Conservation (phyloP, 37 sponge, comb jelly and placozoan genomes). For the Crambe crambe region DNA sequence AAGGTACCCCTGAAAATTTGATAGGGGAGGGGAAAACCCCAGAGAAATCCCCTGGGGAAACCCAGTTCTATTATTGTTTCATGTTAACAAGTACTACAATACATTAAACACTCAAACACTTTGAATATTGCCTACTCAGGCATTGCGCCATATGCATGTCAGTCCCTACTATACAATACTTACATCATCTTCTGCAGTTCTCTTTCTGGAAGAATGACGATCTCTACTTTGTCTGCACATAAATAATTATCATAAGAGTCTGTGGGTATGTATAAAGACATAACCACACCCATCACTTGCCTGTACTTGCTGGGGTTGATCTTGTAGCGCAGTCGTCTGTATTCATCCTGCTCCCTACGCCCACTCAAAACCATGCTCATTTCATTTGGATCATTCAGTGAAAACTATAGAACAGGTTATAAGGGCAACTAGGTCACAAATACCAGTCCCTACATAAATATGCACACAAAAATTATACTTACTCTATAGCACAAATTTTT, state of each 20-base stretch:
- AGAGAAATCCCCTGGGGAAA: no score
- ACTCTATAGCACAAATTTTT: no score
- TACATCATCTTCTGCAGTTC: conserved; percentile 32
- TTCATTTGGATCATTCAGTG: neutral
- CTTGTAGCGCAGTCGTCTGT: conserved; percentile 31
- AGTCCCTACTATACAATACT: no score
- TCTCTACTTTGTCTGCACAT: conserved; percentile 1
- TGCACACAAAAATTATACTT: no score
- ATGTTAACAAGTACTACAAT: no score
- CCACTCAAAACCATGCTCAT: conserved; percentile 4
- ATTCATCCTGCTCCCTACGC: conserved; percentile 59
- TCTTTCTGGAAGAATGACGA: neutral
- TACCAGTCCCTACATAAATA: neutral
- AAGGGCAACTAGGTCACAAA: neutral
- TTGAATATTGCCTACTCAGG: no score
- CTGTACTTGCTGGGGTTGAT: conserved; percentile 74
- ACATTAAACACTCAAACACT: no score
- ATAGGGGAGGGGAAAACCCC: no score
- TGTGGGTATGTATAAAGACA: neutral
- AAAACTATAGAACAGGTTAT: neutral
- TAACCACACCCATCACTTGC: neutral
- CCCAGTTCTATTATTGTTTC: no score
- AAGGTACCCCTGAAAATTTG: no score
- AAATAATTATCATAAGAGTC: neutral
- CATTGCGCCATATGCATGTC: no score